These are phyloP conservation scores for Amphipoea lucens DNA, from an alignment of 2,888 invertebrate species.

Conservation along the genomic window DNA sequence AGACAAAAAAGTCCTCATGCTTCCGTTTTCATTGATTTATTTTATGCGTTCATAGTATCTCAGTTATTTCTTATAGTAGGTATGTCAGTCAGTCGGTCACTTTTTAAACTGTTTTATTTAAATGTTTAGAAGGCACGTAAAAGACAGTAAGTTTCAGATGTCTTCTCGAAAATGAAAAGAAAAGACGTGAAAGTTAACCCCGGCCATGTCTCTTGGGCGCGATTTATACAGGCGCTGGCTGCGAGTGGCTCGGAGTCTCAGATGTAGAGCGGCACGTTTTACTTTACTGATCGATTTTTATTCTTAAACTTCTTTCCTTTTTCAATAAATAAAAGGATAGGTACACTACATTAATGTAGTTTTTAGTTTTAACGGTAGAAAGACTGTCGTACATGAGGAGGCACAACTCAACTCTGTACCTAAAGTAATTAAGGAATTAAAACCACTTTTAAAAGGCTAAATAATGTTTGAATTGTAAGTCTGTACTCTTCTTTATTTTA, in stretches of 20 bases:
- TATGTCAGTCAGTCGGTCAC: not conserved
- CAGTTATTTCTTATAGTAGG: too few species aligned
- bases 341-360: not conserved
- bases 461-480: too few species aligned
- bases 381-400: too few species aligned
- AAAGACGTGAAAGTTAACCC: slow-evolving; percentile 35
- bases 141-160: slow-evolving; percentile 3
- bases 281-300: slow-evolving; percentile 24
- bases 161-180: slow-evolving; percentile 10
- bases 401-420: too few species aligned
- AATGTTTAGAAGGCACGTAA: not conserved
- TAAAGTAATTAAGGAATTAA: too few species aligned
- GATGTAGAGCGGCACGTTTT: slow-evolving; percentile 27
- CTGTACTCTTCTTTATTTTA: too few species aligned
- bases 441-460: too few species aligned
- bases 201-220: slow-evolving; percentile 37
- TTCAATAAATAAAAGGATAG: not conserved
- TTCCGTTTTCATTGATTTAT: not conserved
- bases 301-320: slow-evolving; percentile 6
- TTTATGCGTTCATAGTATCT: not conserved
- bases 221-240: slow-evolving; percentile 16
- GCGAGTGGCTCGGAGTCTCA: slow-evolving; percentile 5
- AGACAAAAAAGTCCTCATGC: not conserved
- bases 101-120: not conserved
- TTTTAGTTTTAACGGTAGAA: too few species aligned